phyloP scores from a whole-genome alignment of 2,888 invertebrate genomes.

The Campopleginae sp. region DNA sequence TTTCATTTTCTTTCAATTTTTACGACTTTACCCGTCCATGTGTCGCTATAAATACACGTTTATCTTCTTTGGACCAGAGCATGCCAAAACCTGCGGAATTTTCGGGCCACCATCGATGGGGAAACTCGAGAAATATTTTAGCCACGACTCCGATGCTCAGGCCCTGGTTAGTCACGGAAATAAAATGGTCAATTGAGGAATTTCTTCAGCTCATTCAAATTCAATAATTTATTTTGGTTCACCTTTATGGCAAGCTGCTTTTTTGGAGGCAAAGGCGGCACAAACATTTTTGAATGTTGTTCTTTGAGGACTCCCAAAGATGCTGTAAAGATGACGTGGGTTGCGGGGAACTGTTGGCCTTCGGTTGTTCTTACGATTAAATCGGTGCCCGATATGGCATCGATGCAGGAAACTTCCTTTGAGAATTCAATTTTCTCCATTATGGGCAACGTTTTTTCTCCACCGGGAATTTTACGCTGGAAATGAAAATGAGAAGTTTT shows the following conservation, averaged over 20 bases:
- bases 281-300: constrained; percentile 86
- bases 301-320: constrained; percentile 89
- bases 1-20: not conserved
- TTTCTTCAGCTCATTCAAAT: not conserved
- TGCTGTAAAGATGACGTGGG: constrained; percentile 88
- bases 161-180: constrained; percentile 79
- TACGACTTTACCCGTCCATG: constrained; percentile 74
- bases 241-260: constrained; percentile 87
- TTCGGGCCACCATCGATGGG: constrained; percentile 88
- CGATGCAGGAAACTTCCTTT: constrained; percentile 86
- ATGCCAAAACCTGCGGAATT: constrained; percentile 85
- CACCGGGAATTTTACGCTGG: constrained; percentile 85
- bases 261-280: constrained; percentile 85
- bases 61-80: constrained; percentile 86
- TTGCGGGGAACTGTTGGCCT: constrained; percentile 86
- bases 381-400: constrained; percentile 84
- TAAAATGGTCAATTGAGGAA: not conserved
- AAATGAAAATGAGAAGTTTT: constrained; percentile 54
- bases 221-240: not conserved
- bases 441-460: constrained; percentile 83
- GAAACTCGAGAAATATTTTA: constrained; percentile 90
- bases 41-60: constrained; percentile 82
- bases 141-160: constrained; percentile 88
- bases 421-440: constrained; percentile 84
- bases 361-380: constrained; percentile 86